Evolutionary conservation across 2,888 invertebrate genomes (phyloP).

Genomic region (Zaprionus bogoriensis): DNA sequence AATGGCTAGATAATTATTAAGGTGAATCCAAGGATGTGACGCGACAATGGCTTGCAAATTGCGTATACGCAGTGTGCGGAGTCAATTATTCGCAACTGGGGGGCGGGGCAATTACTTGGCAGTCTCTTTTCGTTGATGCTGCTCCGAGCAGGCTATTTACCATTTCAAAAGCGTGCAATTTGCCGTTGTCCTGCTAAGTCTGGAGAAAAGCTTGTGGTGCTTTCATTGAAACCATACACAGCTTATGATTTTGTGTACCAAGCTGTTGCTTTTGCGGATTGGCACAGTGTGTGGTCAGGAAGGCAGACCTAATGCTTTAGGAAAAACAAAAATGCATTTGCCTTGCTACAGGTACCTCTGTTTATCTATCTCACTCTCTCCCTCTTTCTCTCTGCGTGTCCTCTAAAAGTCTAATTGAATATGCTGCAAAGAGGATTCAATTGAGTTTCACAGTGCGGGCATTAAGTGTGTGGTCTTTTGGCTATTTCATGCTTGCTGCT

Average conservation of each 20-base stretch:
- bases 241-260: neutral
- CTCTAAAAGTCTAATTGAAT: neutral
- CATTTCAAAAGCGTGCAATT: neutral
- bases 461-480: neutral
- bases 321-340: too few species aligned
- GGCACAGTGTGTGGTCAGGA: neutral
- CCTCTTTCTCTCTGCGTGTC: too few species aligned
- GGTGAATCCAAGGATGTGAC: neutral
- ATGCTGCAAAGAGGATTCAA: neutral
- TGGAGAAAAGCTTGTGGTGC: neutral
- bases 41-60: conserved; percentile 26
- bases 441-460: neutral
- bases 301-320: neutral
- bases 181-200: neutral
- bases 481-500: neutral
- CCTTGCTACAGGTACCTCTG: too few species aligned
- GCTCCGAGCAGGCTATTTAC: neutral
- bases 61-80: neutral
- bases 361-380: too few species aligned
- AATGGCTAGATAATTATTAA: conserved; percentile 38
- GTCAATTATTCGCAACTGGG: neutral
- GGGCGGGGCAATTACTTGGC: neutral
- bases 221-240: neutral
- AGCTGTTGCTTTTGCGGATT: neutral
- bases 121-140: neutral